These are phyloP conservation scores for Cerastoderma edule DNA, from an alignment of 2,888 invertebrate species.

Conservation along the genomic window DNA sequence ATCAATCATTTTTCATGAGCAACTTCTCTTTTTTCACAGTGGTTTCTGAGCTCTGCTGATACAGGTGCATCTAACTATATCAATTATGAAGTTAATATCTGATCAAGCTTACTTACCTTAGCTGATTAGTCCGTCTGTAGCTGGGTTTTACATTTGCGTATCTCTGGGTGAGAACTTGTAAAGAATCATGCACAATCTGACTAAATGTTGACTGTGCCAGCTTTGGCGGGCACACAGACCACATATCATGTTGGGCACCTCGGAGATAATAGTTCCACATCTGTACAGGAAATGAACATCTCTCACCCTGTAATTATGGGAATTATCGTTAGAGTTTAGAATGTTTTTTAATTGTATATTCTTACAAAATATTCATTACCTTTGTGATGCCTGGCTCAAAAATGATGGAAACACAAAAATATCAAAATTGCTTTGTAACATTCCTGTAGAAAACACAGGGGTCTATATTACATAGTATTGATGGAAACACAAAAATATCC, in stretches of 20 bases:
- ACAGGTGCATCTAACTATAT: too few species aligned
- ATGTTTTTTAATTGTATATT: too few species aligned
- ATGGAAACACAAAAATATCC: too few species aligned
- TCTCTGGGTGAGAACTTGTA: slow-evolving; percentile 75
- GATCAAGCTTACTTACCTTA: slow-evolving; percentile 77
- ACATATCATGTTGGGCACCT: slow-evolving; percentile 77
- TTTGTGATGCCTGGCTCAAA: too few species aligned
- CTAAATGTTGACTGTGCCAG: slow-evolving; percentile 77
- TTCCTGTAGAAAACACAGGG: too few species aligned
- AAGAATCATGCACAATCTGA: slow-evolving; percentile 77
- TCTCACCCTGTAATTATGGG: slow-evolving; percentile 80
- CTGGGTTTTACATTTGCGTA: slow-evolving; percentile 78
- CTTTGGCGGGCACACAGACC: slow-evolving; percentile 79
- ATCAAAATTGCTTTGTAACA: too few species aligned
- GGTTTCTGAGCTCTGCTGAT: too few species aligned
- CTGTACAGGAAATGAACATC: slow-evolving; percentile 81
- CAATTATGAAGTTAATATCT: too few species aligned
- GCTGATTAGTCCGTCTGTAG: slow-evolving; percentile 77
- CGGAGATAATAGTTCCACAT: slow-evolving; percentile 82
- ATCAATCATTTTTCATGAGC: neutral
- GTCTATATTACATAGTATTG: too few species aligned
- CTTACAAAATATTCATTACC: too few species aligned
- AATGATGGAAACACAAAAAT: too few species aligned
- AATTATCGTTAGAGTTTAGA: too few species aligned
- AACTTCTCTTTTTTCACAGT: slow-evolving; percentile 3